Percentiles rank a stretch among this genome's conserved stretches.
Conservation (phyloP, 2,113 vertebrate genomes). For the Arenaria interpres region DNA sequence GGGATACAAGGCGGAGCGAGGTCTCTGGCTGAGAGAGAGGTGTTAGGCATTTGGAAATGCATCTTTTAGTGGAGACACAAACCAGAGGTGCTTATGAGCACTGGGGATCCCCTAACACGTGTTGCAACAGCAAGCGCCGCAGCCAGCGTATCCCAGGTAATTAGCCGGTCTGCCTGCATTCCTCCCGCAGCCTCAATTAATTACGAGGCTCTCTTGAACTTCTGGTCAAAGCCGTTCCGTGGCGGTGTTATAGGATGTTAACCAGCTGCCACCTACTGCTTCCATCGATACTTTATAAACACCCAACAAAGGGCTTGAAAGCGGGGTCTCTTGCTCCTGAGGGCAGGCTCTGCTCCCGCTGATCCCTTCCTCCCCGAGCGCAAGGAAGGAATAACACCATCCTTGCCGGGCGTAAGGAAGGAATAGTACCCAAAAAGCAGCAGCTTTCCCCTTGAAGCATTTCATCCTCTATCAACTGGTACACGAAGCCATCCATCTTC, state of each 20-base stretch:
- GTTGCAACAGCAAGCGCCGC: background rate
- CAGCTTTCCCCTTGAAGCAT: no score
- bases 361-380: background rate
- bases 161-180: constrained; percentile 20
- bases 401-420: background rate
- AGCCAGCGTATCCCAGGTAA: background rate
- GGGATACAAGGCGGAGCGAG: fast-evolving
- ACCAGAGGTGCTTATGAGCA: background rate
- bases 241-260: constrained; percentile 7
- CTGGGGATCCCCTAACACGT: background rate
- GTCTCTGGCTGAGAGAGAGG: background rate
- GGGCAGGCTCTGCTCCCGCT: background rate
- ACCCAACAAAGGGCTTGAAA: background rate
- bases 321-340: background rate
- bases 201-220: constrained; percentile 15
- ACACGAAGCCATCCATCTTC: fast-evolving
- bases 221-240: background rate
- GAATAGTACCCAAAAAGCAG: background rate
- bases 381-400: background rate
- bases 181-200: constrained; percentile 36
- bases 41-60: background rate
- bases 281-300: background rate
- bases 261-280: constrained; percentile 33
- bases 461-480: background rate
- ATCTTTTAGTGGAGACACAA: background rate